Evolutionary conservation across 2,888 invertebrate species (phyloP).

Genomic region (Hypselothyrea guttata): DNA sequence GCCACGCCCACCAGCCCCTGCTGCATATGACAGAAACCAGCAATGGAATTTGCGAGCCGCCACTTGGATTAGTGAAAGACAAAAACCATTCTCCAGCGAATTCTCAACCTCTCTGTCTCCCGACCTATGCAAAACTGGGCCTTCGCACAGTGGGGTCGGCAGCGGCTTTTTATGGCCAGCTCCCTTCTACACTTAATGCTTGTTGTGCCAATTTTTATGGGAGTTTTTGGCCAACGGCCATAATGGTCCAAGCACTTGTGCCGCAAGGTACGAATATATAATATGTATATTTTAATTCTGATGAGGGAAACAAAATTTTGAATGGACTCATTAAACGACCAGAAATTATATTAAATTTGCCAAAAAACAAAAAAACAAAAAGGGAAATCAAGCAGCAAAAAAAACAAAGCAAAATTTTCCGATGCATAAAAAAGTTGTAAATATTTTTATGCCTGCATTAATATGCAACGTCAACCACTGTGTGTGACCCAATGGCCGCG

Average conservation of each 20-base stretch:
- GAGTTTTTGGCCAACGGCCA: conserved; percentile 29
- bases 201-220: conserved; percentile 65
- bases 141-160: conserved; percentile 49
- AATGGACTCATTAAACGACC: conserved; percentile 75
- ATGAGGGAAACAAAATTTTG: conserved; percentile 56
- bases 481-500: conserved; percentile 13
- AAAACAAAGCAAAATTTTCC: conserved; percentile 4
- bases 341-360: conserved; percentile 76
- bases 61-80: conserved; percentile 73
- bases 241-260: conserved; percentile 70
- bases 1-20: conserved; percentile 40
- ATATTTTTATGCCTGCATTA: conserved; percentile 77
- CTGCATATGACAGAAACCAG: conserved; percentile 74
- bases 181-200: conserved; percentile 64
- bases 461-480: conserved; percentile 76
- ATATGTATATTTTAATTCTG: conserved; percentile 35
- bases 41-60: conserved; percentile 69
- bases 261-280: conserved; percentile 28
- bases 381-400: too few relatives aligned
- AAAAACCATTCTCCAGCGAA: conserved; percentile 56
- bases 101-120: conserved; percentile 11
- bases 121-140: conserved; percentile 45
- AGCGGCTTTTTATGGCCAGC: conserved; percentile 40
- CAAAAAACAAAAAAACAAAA: conserved; percentile 45
- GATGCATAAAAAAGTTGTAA: conserved; percentile 76